phyloP scores from a whole-genome alignment of 2,113 vertebrate genomes.

The Halichoerus grypus region DNA sequence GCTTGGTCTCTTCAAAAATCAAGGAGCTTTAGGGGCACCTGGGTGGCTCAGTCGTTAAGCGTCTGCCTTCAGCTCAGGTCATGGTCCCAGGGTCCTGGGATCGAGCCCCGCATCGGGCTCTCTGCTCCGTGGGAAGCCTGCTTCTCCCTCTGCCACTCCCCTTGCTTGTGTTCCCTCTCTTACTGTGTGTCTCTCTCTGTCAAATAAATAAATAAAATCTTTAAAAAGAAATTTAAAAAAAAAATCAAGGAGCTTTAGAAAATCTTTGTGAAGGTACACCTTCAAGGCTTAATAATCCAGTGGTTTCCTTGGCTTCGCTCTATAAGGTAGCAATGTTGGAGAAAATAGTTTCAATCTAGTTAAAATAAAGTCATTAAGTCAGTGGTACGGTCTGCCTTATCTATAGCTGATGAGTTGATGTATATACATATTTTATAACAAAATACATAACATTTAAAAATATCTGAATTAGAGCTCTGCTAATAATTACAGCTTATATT shows the following conservation, averaged over 20 bases:
- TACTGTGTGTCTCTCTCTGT: too few relatives aligned
- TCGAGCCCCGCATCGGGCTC: too few relatives aligned
- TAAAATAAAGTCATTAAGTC: neutral
- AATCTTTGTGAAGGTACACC: neutral
- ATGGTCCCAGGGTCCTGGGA: too few relatives aligned
- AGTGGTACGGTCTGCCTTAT: neutral
- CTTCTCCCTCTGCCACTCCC: too few relatives aligned
- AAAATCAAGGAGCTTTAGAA: neutral
- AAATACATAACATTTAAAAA: neutral
- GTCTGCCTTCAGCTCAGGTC: too few relatives aligned
- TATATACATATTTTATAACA: neutral
- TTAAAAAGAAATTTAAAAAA: too few relatives aligned
- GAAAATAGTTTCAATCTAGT: neutral
- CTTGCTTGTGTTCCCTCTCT: too few relatives aligned
- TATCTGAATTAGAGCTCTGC: neutral
- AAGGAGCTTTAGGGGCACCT: neutral
- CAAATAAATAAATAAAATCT: too few relatives aligned
- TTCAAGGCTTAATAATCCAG: neutral
- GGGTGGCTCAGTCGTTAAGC: too few relatives aligned
- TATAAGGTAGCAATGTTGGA: neutral
- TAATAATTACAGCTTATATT: constrained; percentile 4
- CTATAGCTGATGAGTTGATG: neutral
- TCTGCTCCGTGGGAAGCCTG: too few relatives aligned
- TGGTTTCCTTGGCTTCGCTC: neutral
- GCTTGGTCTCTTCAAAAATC: neutral